Conservation (phyloP, 1,140 invertebrate genomes). For the Dreissena rostriformis region DNA sequence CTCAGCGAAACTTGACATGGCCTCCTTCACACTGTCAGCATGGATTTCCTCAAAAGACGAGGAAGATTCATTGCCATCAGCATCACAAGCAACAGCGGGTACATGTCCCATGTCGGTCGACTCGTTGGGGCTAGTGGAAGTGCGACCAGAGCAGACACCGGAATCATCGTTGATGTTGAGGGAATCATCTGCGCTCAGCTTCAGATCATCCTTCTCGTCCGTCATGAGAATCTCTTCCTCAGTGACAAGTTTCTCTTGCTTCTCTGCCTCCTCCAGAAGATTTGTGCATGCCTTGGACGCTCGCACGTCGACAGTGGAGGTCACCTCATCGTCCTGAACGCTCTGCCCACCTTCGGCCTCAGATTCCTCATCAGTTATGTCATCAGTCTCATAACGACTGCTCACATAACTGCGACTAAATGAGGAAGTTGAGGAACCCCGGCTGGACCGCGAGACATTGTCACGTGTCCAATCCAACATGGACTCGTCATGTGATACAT, state of each 20-base stretch:
- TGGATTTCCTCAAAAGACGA: slow-evolving; percentile 68
- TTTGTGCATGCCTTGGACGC: slow-evolving; percentile 48
- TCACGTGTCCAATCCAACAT: slow-evolving; percentile 11
- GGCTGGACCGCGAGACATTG: slow-evolving; percentile 4
- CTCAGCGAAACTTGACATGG: neutral
- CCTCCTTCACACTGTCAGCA: slow-evolving; percentile 30
- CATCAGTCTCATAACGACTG: slow-evolving; percentile 26
- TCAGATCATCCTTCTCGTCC: slow-evolving; percentile 22
- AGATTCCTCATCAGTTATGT: slow-evolving; percentile 38
- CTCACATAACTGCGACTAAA: slow-evolving; percentile 43
- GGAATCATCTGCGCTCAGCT: slow-evolving; percentile 1
- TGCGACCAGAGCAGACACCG: slow-evolving; percentile 38
- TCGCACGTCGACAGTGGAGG: slow-evolving; percentile 41
- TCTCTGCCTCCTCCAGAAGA: slow-evolving; percentile 32
- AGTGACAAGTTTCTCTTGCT: neutral
- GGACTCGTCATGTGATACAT: neutral
- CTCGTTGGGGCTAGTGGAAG: slow-evolving; percentile 31
- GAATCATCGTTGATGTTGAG: slow-evolving; percentile 33
- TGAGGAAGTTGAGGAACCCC: slow-evolving; percentile 22
- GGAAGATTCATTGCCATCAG: slow-evolving; percentile 52
- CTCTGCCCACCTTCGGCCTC: neutral
- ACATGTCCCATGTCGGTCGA: neutral
- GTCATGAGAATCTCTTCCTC: neutral
- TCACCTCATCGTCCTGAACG: slow-evolving; percentile 46
- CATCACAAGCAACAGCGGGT: neutral